Conservation (phyloP, 2,888 invertebrate genomes). For the Troglohyphantes excavatus region DNA sequence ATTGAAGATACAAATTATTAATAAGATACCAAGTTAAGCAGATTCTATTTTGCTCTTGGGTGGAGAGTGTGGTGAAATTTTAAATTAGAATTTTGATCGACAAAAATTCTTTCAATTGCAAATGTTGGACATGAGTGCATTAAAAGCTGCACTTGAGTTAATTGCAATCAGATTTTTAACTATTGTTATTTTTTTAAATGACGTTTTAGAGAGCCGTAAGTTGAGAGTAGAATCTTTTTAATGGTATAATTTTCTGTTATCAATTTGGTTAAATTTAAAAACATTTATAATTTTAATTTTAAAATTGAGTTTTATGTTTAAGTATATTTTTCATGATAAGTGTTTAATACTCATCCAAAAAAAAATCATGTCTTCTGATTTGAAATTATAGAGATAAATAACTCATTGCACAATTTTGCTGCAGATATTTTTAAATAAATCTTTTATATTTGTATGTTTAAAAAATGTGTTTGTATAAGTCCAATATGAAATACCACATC, state of each 20-base stretch:
- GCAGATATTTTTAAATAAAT: constrained; percentile 13
- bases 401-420: constrained; percentile 23
- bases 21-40: background rate
- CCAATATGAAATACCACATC: background rate
- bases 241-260: constrained; percentile 15
- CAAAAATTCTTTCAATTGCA: background rate
- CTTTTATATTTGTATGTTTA: constrained; percentile 33
- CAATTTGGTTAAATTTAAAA: background rate
- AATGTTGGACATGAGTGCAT: constrained; percentile 14
- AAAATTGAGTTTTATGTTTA: background rate
- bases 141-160: constrained; percentile 35
- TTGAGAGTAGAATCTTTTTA: constrained; percentile 11
- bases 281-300: background rate
- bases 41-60: background rate
- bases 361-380: no score
- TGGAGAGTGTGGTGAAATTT: background rate
- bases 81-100: constrained; percentile 23
- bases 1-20: background rate
- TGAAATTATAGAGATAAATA: background rate
- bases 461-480: constrained; percentile 22
- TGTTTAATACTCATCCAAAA: no score
- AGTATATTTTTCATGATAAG: no score
- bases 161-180: constrained; percentile 45
- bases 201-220: background rate
- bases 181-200: constrained; percentile 48